Evolutionary conservation across 2,113 vertebrate genomes (phyloP).

Genomic region (Pelecanoides urinatrix): DNA sequence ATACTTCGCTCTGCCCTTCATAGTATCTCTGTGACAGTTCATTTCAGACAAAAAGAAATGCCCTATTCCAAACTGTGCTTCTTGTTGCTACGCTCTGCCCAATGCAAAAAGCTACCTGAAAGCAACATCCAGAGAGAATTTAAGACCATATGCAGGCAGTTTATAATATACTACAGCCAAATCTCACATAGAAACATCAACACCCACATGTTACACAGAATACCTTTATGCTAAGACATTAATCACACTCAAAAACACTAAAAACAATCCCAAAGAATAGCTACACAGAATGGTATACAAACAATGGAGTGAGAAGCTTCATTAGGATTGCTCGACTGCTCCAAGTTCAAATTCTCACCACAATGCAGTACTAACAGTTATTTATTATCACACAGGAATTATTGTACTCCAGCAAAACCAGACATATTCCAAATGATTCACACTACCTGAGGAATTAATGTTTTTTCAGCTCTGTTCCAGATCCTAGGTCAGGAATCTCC

Average conservation of each 20-base stretch:
- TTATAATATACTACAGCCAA: neutral
- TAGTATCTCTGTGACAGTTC: neutral
- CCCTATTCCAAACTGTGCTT: neutral
- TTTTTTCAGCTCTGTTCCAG: conserved; percentile 35
- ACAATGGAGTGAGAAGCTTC: neutral
- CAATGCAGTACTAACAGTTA: neutral
- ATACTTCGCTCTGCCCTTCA: neutral
- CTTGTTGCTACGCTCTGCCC: neutral
- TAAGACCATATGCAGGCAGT: neutral
- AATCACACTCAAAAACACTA: neutral
- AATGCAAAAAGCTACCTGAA: neutral
- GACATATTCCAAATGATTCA: conserved; percentile 32
- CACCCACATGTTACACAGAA: neutral
- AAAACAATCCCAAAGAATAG: neutral
- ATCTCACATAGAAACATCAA: neutral
- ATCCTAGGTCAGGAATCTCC: conserved; percentile 48
- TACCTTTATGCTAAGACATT: neutral
- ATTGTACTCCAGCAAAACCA: neutral
- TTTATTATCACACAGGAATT: neutral
- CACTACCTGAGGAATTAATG: conserved; percentile 32
- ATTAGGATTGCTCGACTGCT: neutral
- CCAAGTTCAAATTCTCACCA: neutral
- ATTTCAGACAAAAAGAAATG: neutral
- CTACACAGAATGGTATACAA: neutral
- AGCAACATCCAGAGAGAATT: neutral